Conservation (phyloP, 2,797 vertebrate genomes). For the Mus spretus region DNA sequence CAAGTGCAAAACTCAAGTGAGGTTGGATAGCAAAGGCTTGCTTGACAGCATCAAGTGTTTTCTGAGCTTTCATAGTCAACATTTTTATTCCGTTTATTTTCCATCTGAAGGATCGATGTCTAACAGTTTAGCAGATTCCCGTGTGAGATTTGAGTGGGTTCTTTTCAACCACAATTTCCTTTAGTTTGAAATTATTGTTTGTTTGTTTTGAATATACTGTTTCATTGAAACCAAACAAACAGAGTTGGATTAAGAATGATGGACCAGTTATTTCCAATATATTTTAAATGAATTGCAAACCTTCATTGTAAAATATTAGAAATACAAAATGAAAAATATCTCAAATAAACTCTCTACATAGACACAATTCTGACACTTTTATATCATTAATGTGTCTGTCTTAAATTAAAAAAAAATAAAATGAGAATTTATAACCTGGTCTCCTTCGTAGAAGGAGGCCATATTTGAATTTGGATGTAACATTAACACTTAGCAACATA, state of each 20-base stretch:
- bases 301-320: not conserved
- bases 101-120: not conserved
- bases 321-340: not conserved
- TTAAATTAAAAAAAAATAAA: not conserved
- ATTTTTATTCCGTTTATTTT: not conserved
- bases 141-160: not conserved
- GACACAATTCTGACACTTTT: not conserved
- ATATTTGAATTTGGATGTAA: not conserved
- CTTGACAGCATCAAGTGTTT: not conserved
- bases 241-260: not conserved
- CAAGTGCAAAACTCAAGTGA: not conserved
- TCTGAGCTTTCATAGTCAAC: not conserved
- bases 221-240: not conserved
- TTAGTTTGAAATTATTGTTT: not conserved
- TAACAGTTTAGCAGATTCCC: not conserved
- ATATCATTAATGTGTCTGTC: not conserved
- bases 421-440: not conserved
- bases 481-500: not conserved
- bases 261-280: not conserved
- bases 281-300: not conserved
- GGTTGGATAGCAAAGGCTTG: not conserved
- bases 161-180: not conserved
- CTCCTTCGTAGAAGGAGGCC: not conserved
- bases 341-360: not conserved
- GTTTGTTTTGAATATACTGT: conserved; percentile 2